A percentile compares a stretch with the other conserved stretches of the same genome.
Evolutionary conservation across 2,888 invertebrate species (phyloP).

Genomic region (Tenthredo livida): DNA sequence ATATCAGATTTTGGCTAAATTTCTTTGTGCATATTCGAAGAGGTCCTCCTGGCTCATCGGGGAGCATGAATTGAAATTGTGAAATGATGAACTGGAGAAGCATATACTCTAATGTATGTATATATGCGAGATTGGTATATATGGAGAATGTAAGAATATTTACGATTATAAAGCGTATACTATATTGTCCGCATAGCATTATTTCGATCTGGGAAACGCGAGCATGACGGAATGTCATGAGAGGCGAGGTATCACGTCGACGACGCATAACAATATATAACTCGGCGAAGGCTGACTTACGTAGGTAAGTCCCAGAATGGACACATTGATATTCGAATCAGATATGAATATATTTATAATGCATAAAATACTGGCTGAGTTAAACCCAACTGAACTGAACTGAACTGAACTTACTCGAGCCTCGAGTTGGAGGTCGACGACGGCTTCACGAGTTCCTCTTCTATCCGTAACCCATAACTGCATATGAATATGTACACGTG

Average conservation of each 20-base stretch:
- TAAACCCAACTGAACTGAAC: background rate
- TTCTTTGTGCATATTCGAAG: too few species aligned
- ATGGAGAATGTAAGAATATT: constrained; percentile 65
- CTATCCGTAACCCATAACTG: background rate
- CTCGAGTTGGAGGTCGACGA: background rate
- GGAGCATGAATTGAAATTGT: too few species aligned
- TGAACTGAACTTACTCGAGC: background rate
- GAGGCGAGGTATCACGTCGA: constrained; percentile 61
- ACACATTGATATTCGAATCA: constrained; percentile 71
- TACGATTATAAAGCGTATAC: constrained; percentile 75
- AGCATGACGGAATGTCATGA: constrained; percentile 76
- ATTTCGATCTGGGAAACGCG: constrained; percentile 77
- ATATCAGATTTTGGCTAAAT: too few species aligned
- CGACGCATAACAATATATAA: constrained; percentile 66
- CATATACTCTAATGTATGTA: too few species aligned
- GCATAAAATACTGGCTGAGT: constrained; percentile 62
- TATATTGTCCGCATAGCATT: constrained; percentile 71
- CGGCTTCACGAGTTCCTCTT: background rate
- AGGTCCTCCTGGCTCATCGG: too few species aligned
- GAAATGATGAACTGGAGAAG: too few species aligned
- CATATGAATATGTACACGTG: too few species aligned
- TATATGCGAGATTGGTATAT: too few species aligned
- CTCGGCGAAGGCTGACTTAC: constrained; percentile 38
- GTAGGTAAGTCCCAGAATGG: constrained; percentile 46
- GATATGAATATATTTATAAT: constrained; percentile 72